Percentiles rank a stretch among this genome's conserved stretches.
phyloP scores from a whole-genome alignment of 2,797 vertebrate species.

The Enteromius argenteus region DNA sequence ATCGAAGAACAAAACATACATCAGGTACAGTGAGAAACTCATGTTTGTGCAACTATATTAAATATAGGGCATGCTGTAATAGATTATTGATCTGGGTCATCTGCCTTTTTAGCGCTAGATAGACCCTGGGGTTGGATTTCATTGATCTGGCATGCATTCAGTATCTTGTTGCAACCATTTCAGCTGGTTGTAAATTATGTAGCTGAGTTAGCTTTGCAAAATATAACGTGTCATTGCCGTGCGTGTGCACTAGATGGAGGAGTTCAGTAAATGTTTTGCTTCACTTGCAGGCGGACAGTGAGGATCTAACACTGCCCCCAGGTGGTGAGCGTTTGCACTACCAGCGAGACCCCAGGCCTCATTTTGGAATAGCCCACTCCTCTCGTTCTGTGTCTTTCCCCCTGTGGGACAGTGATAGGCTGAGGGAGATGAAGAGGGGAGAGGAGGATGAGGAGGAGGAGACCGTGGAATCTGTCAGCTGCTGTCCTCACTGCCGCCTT shows the following conservation, averaged over 20 bases:
- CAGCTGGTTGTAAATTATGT: constrained; percentile 58
- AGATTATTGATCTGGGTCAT: constrained; percentile 47
- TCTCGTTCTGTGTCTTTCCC: constrained; percentile 77
- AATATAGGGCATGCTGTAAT: background rate
- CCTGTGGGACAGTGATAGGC: constrained; percentile 79
- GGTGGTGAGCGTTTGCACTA: constrained; percentile 72
- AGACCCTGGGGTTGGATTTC: constrained; percentile 43
- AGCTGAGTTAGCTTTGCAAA: constrained; percentile 14
- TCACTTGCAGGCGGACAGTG: constrained; percentile 63
- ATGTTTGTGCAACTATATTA: constrained; percentile 3
- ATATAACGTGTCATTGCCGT: background rate
- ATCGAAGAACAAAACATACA: constrained; percentile 69
- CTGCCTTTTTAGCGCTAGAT: constrained; percentile 12
- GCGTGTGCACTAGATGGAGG: constrained; percentile 49
- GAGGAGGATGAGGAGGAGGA: constrained; percentile 56
- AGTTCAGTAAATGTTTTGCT: constrained; percentile 35
- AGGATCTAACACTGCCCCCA: constrained; percentile 60
- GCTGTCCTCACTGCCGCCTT: constrained; percentile 80
- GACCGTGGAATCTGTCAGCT: constrained; percentile 69
- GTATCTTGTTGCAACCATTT: constrained; percentile 60
- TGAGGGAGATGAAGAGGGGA: constrained; percentile 68
- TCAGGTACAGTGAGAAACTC: constrained; percentile 69
- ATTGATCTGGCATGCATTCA: constrained; percentile 43
- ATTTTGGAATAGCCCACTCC: constrained; percentile 82
- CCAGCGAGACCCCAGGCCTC: constrained; percentile 81